Evolutionary conservation across 2,797 vertebrate genomes (phyloP), one percentile per base, ranked within the genome.

Genomic region (Remorina albescens): DNA sequence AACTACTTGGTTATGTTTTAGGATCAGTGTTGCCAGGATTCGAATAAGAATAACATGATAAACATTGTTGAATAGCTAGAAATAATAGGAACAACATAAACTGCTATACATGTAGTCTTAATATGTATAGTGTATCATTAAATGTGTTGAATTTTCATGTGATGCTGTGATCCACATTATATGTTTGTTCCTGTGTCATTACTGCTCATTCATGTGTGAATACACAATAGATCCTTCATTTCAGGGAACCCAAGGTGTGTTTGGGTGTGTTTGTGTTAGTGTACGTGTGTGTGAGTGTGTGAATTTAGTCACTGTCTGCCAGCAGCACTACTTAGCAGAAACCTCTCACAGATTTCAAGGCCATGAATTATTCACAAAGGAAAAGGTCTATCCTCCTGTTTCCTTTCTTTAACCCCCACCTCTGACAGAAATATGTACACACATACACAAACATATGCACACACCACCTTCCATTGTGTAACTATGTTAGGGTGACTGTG

Each of bases 331-430:
- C 71, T 86, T 76, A 82, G 67, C 73, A 78, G 51, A 79, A 87
- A 73, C 47, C 65, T 76, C 64, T 78, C 69, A 61, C 71, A 78
- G 71, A 82, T 81, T 81, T 87, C 58, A 74, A 55, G 30, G 12
- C 49, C 60, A 89, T 89, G 75, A 82, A 89, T 89, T 80, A 89
- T 90, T 90, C 73, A 89, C 61, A 71, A 46, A 80, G 49, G 69
- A 73, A 85, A 59, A 71, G 71, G 65, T 77, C 72, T 74, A 42
- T 74, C 47, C 50, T 72, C 56, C 37, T 54, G 47, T 76, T 84
- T 80, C 63, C 61, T 70, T 71, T 53, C 54, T 57, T 74, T 72
- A 72, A 63, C 57, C 53, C 57, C 18, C 71, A 8, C n/a, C 46
- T 37, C 49, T 10, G n/a, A 21, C 30, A 41, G 37, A 32, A 8